Evolutionary conservation across 2,113 vertebrate genomes (phyloP).

Genomic region (Proteles cristata): DNA sequence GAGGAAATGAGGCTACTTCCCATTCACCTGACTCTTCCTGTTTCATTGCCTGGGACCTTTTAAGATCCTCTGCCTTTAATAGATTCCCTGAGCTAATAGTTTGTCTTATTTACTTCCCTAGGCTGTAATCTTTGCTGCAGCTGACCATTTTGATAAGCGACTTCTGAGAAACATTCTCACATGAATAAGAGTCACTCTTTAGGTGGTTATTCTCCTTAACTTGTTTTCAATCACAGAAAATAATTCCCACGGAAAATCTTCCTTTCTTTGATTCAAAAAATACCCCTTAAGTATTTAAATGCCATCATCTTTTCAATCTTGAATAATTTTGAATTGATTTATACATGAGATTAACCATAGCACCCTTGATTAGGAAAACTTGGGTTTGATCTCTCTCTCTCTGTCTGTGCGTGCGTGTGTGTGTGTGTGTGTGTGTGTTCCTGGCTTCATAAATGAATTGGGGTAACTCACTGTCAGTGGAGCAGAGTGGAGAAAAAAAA

Average conservation of each 20-base stretch:
- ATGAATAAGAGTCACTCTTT: background rate
- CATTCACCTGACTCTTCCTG: background rate
- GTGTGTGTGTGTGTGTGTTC: background rate
- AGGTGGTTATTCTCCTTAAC: background rate
- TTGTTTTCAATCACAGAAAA: slow-evolving; percentile 26
- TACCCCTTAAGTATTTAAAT: background rate
- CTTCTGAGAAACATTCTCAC: background rate
- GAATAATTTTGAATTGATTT: background rate
- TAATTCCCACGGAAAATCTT: slow-evolving; percentile 7
- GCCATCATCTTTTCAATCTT: background rate
- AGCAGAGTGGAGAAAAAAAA: background rate
- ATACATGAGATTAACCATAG: background rate
- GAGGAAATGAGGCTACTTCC: background rate
- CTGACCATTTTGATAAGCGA: background rate
- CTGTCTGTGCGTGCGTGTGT: background rate
- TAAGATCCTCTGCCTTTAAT: slow-evolving; percentile 19
- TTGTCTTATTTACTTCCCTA: slow-evolving; percentile 28
- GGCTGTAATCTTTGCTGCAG: rapidly evolving
- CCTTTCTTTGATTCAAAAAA: background rate
- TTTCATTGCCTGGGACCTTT: background rate
- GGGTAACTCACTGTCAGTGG: background rate
- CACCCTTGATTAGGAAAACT: background rate
- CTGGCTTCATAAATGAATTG: background rate
- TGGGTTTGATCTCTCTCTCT: background rate
- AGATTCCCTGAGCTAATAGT: slow-evolving; percentile 16